Evolutionary conservation across 2,797 vertebrate genomes (phyloP).

Genomic region (Carduelis carduelis): DNA sequence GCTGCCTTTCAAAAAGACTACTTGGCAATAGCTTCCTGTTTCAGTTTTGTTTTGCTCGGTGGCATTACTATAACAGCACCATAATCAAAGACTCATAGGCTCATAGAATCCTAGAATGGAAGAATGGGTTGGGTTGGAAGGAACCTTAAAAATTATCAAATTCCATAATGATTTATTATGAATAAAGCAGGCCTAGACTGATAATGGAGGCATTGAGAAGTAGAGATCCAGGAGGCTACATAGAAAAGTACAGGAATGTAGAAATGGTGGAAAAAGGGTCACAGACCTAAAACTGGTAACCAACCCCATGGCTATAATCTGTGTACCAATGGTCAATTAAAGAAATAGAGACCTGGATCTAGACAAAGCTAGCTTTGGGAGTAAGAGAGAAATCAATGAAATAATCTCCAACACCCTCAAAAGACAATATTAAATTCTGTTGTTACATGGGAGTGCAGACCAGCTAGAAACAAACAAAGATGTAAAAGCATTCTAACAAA

Average conservation of each 20-base stretch:
- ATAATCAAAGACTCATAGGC: neutral
- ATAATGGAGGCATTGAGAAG: neutral
- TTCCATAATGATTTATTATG: neutral
- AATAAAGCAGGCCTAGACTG: neutral
- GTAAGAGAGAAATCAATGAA: neutral
- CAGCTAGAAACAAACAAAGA: neutral
- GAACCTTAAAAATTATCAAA: neutral
- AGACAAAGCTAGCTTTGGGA: neutral
- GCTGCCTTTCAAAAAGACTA: neutral
- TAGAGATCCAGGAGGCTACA: neutral
- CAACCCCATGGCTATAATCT: neutral
- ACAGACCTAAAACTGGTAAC: neutral
- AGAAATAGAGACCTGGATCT: neutral
- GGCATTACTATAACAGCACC: accelerated
- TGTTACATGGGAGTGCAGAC: neutral
- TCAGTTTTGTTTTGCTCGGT: neutral
- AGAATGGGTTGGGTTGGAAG: neutral
- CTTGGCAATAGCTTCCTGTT: neutral
- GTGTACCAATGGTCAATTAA: neutral
- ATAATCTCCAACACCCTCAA: neutral
- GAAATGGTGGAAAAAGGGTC: neutral
- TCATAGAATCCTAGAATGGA: neutral
- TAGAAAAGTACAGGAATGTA: neutral
- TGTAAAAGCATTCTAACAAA: neutral
- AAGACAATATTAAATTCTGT: neutral